phyloP scores from a whole-genome alignment of 2,888 invertebrate species.

The Junonia oenone region DNA sequence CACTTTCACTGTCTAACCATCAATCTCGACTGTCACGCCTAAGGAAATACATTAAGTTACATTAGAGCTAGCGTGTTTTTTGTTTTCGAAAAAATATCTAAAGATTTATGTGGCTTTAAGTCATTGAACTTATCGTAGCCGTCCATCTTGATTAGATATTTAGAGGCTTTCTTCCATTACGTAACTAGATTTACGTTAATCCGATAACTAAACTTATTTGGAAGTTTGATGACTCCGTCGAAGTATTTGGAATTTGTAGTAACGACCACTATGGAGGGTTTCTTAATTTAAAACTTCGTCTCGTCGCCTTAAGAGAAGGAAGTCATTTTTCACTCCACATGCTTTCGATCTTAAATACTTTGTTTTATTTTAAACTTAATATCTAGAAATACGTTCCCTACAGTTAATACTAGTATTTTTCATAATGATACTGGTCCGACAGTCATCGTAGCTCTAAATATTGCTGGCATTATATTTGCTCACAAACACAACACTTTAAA shows the following conservation, averaged over 20 bases:
- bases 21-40: constrained; percentile 53
- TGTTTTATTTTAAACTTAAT: too few species aligned
- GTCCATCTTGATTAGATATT: constrained; percentile 23
- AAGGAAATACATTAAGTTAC: constrained; percentile 44
- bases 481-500: not conserved
- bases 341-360: too few species aligned
- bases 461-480: not conserved
- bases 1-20: constrained; percentile 61
- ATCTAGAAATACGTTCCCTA: too few species aligned
- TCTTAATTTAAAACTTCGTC: too few species aligned
- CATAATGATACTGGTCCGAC: too few species aligned
- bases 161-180: constrained; percentile 14
- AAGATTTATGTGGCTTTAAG: constrained; percentile 22
- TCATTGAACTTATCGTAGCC: constrained; percentile 20
- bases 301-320: too few species aligned
- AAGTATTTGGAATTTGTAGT: too few species aligned
- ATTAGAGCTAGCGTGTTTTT: constrained; percentile 35
- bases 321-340: too few species aligned
- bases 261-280: too few species aligned
- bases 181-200: not conserved
- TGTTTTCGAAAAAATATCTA: constrained; percentile 32
- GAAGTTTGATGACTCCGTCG: too few species aligned
- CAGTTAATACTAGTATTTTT: too few species aligned
- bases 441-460: not conserved
- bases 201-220: too few species aligned